Evolutionary conservation across 2,888 invertebrate genomes (phyloP).

Genomic region (Drosophila subsilvestris): DNA sequence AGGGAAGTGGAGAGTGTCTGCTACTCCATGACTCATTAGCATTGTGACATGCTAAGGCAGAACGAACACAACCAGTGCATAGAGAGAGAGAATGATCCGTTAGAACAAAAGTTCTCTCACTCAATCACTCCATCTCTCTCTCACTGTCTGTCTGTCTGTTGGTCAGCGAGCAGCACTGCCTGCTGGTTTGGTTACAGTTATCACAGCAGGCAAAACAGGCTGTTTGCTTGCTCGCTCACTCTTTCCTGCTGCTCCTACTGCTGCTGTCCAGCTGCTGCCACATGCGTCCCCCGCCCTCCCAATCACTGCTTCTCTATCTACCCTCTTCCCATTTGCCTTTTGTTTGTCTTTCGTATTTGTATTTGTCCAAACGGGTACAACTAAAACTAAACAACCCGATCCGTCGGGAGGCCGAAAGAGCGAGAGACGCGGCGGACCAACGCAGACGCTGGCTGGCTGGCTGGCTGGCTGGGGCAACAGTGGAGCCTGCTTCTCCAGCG

Average conservation of each 20-base stretch:
- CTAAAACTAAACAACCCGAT: slow-evolving; percentile 56
- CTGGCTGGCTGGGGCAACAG: slow-evolving; percentile 18
- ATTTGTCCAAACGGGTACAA: slow-evolving; percentile 64
- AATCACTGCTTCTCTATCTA: slow-evolving; percentile 6
- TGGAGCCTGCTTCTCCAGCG: slow-evolving; percentile 21
- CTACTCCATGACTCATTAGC: slow-evolving; percentile 69
- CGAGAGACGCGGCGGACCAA: slow-evolving; percentile 41
- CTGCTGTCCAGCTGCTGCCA: slow-evolving; percentile 42
- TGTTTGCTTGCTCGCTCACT: slow-evolving; percentile 24
- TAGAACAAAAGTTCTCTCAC: slow-evolving; percentile 35
- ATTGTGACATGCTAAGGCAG: slow-evolving; percentile 63
- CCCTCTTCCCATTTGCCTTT: slow-evolving; percentile 21
- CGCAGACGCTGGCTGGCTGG: slow-evolving; percentile 30
- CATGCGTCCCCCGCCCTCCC: slow-evolving; percentile 21
- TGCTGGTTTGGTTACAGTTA: slow-evolving; percentile 49
- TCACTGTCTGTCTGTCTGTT: background rate
- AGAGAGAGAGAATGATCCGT: slow-evolving; percentile 29
- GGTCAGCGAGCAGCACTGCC: slow-evolving; percentile 25
- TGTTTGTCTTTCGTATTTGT: slow-evolving; percentile 44
- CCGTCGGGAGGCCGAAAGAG: slow-evolving; percentile 28
- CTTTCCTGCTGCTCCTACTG: slow-evolving; percentile 31
- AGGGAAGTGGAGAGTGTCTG: slow-evolving; percentile 16
- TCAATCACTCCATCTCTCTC: background rate
- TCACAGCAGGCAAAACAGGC: slow-evolving; percentile 45
- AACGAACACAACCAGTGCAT: slow-evolving; percentile 38